Evolutionary conservation across 2,797 vertebrate genomes (phyloP).

Genomic region (Lacerta agilis): DNA sequence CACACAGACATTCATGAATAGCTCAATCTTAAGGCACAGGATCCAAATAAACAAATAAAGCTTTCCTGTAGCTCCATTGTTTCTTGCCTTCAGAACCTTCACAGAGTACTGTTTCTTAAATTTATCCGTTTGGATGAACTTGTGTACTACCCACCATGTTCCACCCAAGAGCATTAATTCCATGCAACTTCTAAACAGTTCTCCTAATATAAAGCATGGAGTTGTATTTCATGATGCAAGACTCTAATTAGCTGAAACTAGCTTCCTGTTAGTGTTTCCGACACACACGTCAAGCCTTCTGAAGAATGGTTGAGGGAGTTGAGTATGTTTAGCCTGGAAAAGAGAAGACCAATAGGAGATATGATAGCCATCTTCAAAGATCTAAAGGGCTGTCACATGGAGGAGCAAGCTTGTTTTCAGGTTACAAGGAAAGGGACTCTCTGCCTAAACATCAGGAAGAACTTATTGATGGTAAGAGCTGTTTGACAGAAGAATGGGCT

Average conservation of each 20-base stretch:
- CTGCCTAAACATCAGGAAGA: no score
- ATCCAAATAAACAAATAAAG: background rate
- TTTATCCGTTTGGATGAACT: background rate
- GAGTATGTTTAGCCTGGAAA: no score
- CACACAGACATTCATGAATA: background rate
- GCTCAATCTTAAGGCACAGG: background rate
- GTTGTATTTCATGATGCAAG: background rate
- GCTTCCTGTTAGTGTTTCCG: background rate
- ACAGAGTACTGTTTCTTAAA: background rate
- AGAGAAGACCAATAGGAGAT: no score
- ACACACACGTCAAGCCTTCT: background rate
- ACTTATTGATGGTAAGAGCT: no score
- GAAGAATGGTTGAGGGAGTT: no score
- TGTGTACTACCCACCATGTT: background rate
- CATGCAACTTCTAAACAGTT: background rate
- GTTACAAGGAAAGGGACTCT: no score
- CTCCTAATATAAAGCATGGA: background rate
- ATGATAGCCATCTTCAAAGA: no score
- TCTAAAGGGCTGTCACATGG: no score
- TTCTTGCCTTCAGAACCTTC: background rate
- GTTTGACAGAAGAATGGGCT: no score
- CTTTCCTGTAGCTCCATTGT: background rate
- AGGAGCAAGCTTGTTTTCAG: no score
- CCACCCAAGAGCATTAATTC: background rate
- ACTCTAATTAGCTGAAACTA: background rate